These are phyloP conservation scores for Callocephalon fimbriatum DNA, from an alignment of 2,113 vertebrate species.

Conservation along the genomic window DNA sequence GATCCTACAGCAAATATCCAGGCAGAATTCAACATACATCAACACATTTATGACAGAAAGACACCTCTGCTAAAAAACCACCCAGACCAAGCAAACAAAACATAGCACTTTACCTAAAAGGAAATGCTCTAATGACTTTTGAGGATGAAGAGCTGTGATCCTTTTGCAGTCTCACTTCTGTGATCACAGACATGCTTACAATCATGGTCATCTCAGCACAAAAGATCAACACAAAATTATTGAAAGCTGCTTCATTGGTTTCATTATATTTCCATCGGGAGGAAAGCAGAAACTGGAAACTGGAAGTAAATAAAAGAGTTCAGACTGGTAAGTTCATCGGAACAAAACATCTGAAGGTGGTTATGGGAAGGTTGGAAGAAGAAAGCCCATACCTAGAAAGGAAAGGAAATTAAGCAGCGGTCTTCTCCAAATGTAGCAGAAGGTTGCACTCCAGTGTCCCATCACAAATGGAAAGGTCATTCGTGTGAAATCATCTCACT, in stretches of 20 bases:
- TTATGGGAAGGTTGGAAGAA: background rate
- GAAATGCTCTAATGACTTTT: background rate
- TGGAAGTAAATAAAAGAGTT: background rate
- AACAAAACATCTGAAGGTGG: background rate
- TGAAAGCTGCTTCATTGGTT: background rate
- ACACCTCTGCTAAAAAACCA: background rate
- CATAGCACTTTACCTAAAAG: background rate
- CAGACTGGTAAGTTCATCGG: background rate
- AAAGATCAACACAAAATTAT: background rate
- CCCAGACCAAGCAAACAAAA: background rate
- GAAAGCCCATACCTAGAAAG: background rate
- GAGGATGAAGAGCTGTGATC: background rate
- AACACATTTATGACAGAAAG: background rate
- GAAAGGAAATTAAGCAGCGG: background rate
- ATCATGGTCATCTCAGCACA: background rate
- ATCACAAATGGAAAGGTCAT: background rate
- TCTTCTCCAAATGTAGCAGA: background rate
- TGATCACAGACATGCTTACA: background rate
- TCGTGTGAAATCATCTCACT: background rate
- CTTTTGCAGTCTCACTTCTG: background rate
- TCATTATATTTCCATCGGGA: background rate
- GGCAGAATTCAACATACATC: background rate
- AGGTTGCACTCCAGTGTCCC: background rate
- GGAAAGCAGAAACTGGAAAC: background rate
- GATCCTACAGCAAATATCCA: background rate